Evolutionary conservation across 2,113 vertebrate genomes (phyloP).

Genomic region (Paradoxurus hermaphroditus): DNA sequence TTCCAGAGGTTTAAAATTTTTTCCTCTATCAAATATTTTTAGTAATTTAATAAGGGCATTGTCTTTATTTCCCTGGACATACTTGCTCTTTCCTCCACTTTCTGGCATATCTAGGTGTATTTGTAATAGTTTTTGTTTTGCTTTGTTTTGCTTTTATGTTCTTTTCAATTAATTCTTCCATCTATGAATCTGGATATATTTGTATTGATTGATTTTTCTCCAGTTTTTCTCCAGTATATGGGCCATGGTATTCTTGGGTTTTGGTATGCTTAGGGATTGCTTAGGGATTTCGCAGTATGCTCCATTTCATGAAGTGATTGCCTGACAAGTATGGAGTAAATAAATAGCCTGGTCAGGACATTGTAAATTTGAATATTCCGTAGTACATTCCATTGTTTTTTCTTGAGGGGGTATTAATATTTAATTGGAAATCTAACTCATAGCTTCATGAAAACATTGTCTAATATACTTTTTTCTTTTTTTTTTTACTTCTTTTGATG

Average conservation of each 20-base stretch:
- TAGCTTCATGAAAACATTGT: background rate
- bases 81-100: background rate
- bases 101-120: background rate
- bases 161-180: background rate
- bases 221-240: background rate
- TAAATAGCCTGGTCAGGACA: background rate
- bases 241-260: background rate
- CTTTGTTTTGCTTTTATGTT: background rate
- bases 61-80: background rate
- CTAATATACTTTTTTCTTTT: background rate
- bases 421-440: background rate
- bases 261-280: no score
- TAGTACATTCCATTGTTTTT: background rate
- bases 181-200: background rate
- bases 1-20: background rate
- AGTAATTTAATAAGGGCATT: background rate
- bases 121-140: background rate
- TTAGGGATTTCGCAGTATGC: no score
- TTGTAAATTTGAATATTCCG: background rate
- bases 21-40: background rate
- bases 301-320: background rate
- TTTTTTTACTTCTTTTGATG: background rate
- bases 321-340: background rate
- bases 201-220: background rate
- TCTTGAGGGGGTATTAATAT: background rate